Percentiles rank a stretch among this genome's conserved stretches.
Conservation (phyloP, 2,797 vertebrate genomes). For the Capromys pilorides region DNA sequence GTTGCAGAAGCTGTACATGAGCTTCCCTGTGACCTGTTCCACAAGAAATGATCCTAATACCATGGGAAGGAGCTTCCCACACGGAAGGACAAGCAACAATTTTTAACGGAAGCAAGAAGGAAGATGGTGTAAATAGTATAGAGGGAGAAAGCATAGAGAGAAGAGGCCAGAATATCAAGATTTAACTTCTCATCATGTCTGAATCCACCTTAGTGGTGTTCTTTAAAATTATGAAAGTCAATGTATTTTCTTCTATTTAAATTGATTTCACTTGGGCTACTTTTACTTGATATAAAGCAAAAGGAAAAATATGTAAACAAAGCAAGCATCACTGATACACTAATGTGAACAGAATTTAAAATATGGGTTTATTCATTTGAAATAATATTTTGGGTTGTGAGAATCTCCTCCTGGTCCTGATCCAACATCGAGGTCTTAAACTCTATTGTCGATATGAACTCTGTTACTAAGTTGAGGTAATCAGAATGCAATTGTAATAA, state of each 20-base stretch:
- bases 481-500: too few species aligned
- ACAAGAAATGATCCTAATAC: not conserved
- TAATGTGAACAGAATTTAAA: not conserved
- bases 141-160: not conserved
- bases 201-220: not conserved
- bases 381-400: not conserved
- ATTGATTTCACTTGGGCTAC: not conserved
- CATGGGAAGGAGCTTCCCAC: too few species aligned
- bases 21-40: not conserved
- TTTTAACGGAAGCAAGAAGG: not conserved
- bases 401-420: too few species aligned
- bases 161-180: not conserved
- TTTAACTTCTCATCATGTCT: not conserved
- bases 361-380: not conserved
- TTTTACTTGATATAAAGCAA: not conserved
- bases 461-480: too few species aligned
- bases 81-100: not conserved
- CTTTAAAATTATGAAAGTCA: not conserved
- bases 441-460: too few species aligned
- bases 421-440: too few species aligned
- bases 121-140: accelerated
- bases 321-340: not conserved
- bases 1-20: not conserved
- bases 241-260: not conserved
- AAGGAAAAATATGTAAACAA: not conserved